phyloP scores from a whole-genome alignment of 1,140 invertebrate species.

The Drosophila sp. region DNA sequence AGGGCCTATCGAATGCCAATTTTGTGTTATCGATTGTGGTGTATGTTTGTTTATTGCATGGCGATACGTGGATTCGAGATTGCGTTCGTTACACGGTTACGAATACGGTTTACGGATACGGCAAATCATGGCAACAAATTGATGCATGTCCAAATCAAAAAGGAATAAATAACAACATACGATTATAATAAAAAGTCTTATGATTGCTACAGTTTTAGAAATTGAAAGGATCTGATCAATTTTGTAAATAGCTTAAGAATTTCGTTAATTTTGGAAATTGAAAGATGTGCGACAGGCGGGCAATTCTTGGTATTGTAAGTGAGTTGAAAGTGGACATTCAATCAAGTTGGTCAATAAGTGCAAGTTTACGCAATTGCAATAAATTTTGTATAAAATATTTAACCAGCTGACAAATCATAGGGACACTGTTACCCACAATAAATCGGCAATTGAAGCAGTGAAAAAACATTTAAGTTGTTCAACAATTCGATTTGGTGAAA shows the following conservation, averaged over 20 bases:
- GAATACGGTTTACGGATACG: conserved; percentile 35
- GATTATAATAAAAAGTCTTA: conserved; percentile 52
- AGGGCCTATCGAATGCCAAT: conserved; percentile 65
- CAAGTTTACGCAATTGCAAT: no score
- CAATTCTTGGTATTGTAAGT: no score
- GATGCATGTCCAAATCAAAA: conserved; percentile 54
- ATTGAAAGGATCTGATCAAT: background rate
- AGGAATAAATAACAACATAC: conserved; percentile 8
- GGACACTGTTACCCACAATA: no score
- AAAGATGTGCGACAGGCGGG: conserved; percentile 4
- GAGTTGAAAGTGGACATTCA: conserved; percentile 6
- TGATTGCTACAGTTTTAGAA: conserved; percentile 18
- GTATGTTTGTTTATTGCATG: conserved; percentile 49
- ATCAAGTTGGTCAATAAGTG: background rate
- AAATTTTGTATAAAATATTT: no score
- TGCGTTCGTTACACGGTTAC: conserved; percentile 47
- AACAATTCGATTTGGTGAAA: no score
- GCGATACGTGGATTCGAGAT: conserved; percentile 64
- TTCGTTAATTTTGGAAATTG: background rate
- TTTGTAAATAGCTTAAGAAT: conserved; percentile 18
- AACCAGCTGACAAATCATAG: no score
- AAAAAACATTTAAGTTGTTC: no score
- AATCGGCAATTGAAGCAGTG: no score
- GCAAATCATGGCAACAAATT: conserved; percentile 47
- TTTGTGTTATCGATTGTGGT: conserved; percentile 25